Conservation (phyloP, 2,797 vertebrate genomes). For the Lindbergichthys nudifrons region DNA sequence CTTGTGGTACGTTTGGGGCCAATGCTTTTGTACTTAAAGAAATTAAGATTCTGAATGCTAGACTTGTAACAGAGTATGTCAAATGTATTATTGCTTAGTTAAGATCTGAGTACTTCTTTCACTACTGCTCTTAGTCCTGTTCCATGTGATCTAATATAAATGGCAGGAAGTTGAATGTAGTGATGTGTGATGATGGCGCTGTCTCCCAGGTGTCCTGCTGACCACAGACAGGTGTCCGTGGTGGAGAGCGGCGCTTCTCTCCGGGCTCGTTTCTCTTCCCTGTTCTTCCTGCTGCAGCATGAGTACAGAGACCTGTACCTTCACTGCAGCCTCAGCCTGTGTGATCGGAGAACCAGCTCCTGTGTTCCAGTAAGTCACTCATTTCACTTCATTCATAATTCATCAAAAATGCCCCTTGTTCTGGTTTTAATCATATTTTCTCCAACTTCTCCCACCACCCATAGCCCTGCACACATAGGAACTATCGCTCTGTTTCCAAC, state of each 20-base stretch:
- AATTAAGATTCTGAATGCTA: too few relatives aligned
- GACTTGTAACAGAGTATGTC: too few relatives aligned
- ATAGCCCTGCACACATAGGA: slow-evolving; percentile 61
- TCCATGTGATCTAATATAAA: neutral
- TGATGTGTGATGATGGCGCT: slow-evolving; percentile 14
- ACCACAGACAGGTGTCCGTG: slow-evolving; percentile 65
- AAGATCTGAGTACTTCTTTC: too few relatives aligned
- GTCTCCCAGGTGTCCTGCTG: slow-evolving; percentile 77
- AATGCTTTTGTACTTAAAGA: too few relatives aligned
- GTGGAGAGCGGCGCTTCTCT: slow-evolving; percentile 78
- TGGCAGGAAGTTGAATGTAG: neutral
- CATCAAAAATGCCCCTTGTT: neutral
- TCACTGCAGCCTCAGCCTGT: slow-evolving; percentile 82
- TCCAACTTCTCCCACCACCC: neutral
- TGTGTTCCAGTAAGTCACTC: slow-evolving; percentile 77
- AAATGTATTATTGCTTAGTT: too few relatives aligned
- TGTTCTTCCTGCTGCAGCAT: slow-evolving; percentile 77
- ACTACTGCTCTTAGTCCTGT: too few relatives aligned
- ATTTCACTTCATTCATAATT: neutral
- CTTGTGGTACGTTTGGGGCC: too few relatives aligned
- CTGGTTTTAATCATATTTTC: neutral
- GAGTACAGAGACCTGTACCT: slow-evolving; percentile 76
- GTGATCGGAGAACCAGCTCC: slow-evolving; percentile 50
- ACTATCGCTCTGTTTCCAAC: slow-evolving; percentile 39
- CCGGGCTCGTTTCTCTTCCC: slow-evolving; percentile 76